phyloP scores from a whole-genome alignment of 2,888 invertebrate genomes.

The Parascotia fuliginaria region DNA sequence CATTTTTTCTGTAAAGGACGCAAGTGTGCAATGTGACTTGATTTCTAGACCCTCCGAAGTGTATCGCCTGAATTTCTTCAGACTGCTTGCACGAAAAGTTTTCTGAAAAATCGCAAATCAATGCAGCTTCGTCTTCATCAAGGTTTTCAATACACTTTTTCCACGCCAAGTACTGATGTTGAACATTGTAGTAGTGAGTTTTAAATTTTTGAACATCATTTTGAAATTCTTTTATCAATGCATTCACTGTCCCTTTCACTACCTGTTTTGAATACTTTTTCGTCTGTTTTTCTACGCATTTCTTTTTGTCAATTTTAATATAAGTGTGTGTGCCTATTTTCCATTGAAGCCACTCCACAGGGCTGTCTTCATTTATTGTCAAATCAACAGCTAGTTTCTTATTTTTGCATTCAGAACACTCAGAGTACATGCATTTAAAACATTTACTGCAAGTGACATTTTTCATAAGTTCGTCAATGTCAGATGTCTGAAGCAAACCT shows the following conservation, averaged over 20 bases:
- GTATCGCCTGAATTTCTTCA: constrained; percentile 23
- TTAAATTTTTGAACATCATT: constrained; percentile 6
- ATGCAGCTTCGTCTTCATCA: constrained; percentile 15
- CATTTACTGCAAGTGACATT: constrained; percentile 13
- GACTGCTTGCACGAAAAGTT: constrained; percentile 20
- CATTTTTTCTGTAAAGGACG: constrained; percentile 8
- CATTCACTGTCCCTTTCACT: constrained; percentile 1
- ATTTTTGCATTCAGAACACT: constrained; percentile 19
- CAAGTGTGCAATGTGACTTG: constrained; percentile 35
- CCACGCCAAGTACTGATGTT: constrained; percentile 11
- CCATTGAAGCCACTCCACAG: constrained; percentile 10
- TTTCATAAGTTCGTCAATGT: constrained; percentile 19
- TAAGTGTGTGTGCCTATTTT: constrained; percentile 14
- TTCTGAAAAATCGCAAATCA: constrained; percentile 21
- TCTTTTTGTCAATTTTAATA: constrained; percentile 9
- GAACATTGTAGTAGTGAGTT: constrained; percentile 6
- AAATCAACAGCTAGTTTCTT: constrained; percentile 7
- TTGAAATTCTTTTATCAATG: constrained; percentile 5
- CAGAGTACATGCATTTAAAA: constrained; percentile 21
- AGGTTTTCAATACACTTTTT: constrained; percentile 16
- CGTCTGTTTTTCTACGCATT: constrained; percentile 12
- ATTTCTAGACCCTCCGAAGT: constrained; percentile 28
- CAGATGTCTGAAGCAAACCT: constrained; percentile 21
- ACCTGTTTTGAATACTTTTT: constrained; percentile 10
- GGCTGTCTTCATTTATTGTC: constrained; percentile 6